These are phyloP conservation scores for Gallinago media DNA, from an alignment of 2,113 vertebrate species.

Conservation along the genomic window DNA sequence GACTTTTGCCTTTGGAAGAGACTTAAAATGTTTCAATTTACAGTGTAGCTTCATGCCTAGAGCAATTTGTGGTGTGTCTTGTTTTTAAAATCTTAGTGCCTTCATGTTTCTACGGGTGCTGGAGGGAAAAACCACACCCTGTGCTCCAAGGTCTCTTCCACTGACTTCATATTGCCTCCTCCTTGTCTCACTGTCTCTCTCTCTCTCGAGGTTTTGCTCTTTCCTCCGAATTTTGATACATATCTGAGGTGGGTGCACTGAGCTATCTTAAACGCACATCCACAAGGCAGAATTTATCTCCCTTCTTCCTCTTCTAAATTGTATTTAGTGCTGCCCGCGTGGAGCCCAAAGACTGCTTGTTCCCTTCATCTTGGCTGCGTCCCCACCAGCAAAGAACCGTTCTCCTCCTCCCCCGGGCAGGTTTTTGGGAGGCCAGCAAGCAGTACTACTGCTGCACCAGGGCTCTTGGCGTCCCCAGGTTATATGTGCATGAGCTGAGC, in stretches of 20 bases:
- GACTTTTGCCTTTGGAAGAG: background rate
- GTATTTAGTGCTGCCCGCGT: background rate
- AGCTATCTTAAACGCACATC: background rate
- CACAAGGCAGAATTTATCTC: background rate
- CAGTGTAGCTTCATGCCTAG: background rate
- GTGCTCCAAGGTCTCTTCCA: background rate
- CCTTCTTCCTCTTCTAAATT: background rate
- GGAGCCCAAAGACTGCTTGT: background rate
- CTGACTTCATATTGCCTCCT: background rate
- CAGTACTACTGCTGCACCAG: rapidly evolving
- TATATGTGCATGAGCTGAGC: background rate
- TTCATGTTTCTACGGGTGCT: background rate
- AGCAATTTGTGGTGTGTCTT: background rate
- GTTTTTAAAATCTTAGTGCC: background rate
- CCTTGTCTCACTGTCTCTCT: background rate
- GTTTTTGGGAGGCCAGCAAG: background rate
- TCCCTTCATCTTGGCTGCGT: background rate
- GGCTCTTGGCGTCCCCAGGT: background rate
- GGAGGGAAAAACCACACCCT: background rate
- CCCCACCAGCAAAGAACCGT: background rate
- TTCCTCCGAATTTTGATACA: rapidly evolving
- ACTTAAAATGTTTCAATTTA: background rate
- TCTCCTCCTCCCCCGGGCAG: background rate
- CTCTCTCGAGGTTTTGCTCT: background rate
- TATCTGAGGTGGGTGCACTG: background rate